A percentile compares a stretch with the other conserved stretches of the same genome.
These are phyloP conservation scores for Furcifer pardalis DNA, from an alignment of 2,797 vertebrate genomes.

Conservation along the genomic window DNA sequence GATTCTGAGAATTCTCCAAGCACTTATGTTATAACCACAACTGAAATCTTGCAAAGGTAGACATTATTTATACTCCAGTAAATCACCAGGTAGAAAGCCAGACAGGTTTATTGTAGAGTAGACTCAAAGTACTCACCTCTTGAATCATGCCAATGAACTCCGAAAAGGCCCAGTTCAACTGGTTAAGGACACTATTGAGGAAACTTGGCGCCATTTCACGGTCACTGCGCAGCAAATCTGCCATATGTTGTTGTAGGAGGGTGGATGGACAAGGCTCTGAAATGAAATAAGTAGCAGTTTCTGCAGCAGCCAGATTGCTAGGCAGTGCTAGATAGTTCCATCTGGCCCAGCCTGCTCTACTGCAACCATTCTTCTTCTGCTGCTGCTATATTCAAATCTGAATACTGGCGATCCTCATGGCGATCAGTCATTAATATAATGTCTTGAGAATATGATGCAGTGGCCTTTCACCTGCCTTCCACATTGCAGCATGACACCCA, in stretches of 20 bases:
- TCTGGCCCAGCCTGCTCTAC: not conserved
- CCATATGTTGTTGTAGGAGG: conserved; percentile 96
- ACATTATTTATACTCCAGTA: not conserved
- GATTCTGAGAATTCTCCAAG: not conserved
- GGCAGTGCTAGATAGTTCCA: not conserved
- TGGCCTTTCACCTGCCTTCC: too few relatives aligned
- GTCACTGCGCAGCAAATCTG: conserved; percentile 87
- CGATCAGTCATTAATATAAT: too few relatives aligned
- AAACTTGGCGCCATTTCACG: conserved; percentile 95
- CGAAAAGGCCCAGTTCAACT: conserved; percentile 99
- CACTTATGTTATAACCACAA: not conserved
- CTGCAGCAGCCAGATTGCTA: not conserved
- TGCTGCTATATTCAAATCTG: too few relatives aligned
- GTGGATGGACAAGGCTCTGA: conserved; percentile 95
- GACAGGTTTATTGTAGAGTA: conserved; percentile 70
- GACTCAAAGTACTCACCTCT: conserved; percentile 87
- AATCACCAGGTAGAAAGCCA: not conserved
- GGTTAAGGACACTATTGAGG: conserved; percentile 98
- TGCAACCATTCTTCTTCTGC: too few relatives aligned
- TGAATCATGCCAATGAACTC: conserved; percentile 99
- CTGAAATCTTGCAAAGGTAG: not conserved
- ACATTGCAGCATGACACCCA: too few relatives aligned
- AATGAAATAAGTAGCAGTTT: conserved; percentile 41
- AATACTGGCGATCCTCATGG: too few relatives aligned
- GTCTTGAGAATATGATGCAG: too few relatives aligned